phyloP scores from a whole-genome alignment of 1,140 invertebrate genomes.

The Bombus superbus region DNA sequence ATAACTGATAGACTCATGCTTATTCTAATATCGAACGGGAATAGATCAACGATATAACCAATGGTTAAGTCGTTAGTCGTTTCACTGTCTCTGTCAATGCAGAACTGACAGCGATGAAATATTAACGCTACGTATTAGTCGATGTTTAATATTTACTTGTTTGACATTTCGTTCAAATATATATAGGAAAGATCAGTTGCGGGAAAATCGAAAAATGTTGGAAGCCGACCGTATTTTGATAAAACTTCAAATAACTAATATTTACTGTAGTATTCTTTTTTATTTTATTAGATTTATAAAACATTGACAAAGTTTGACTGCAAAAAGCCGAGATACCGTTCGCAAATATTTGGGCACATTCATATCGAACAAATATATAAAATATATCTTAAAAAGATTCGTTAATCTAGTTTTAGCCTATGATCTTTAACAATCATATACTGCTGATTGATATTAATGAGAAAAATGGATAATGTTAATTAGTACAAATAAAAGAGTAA shows the following conservation, averaged over 20 bases:
- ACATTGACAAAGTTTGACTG: not conserved
- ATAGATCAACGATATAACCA: not conserved
- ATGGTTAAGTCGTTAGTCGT: not conserved
- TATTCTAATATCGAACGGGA: not conserved
- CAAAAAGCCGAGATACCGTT: not conserved
- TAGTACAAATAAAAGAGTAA: not conserved
- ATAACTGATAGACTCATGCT: not conserved
- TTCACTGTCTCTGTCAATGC: not conserved
- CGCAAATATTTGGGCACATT: not conserved
- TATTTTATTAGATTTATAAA: not conserved
- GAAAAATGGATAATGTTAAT: not conserved
- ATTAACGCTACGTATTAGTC: not conserved
- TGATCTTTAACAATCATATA: not conserved
- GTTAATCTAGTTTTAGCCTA: not conserved
- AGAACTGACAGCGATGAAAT: not conserved
- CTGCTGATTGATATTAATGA: not conserved
- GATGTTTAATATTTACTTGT: not conserved
- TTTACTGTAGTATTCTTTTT: not conserved
- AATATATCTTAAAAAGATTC: not conserved
- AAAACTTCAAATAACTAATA: no score
- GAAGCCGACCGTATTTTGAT: no score
- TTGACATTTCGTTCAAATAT: no score
- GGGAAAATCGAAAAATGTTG: no score
- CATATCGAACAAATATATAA: not conserved
- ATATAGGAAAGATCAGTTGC: no score